Base-by-base conservation (phyloP, 2,797 vertebrate genomes). In the Catostomus latipinnis region DNA sequence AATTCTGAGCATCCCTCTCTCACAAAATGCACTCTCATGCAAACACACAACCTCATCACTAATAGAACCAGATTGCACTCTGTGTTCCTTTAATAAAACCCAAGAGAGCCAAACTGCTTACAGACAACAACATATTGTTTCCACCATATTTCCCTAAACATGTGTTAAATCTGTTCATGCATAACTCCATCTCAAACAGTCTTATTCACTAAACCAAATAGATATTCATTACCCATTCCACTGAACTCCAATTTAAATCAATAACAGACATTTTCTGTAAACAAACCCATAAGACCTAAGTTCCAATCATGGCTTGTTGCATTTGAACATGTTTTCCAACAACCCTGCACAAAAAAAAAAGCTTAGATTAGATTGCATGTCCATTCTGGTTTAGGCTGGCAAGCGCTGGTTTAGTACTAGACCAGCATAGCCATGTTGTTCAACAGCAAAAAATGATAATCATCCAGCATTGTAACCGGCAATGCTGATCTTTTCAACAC, bases 41-140 rank as follows among this genome's bases (percentile, higher is more conserved):
- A 68, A 22, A 8, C 63, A 78, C 14, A 54, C 80, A 22, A 50
- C 50, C 63, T 58, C 48, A 67, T 49, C 43, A 50, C 18, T 12
- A 3, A 8, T 13, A 76, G 45, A 46, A 62, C 72, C 53, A 67
- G 52, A 68, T 34, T 49, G 53, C n/a, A 16, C 22, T 34, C 22
- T 4, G 22, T 14, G n/a, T 22, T 63, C 14, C 65, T 61, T 78
- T 80, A 70, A 61, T 71, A 53, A 57, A 80, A 54, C 78, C 56
- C 56, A 46, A 61, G 53, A 61, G 71, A 80, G 46, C 52, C 60
- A 22, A 54, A 46, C 61, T 50, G 78, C 66, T 43, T 68, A 71
- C 56, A 14, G 14, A 56, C 70, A 50, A 61, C 49, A 76, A 57
- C 16, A 52, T n/a, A 52, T 9, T 58, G 48, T 53, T n/a, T 10